phyloP scores from a whole-genome alignment of 2,113 vertebrate genomes.

The Rhegmatorhina hoffmannsi region DNA sequence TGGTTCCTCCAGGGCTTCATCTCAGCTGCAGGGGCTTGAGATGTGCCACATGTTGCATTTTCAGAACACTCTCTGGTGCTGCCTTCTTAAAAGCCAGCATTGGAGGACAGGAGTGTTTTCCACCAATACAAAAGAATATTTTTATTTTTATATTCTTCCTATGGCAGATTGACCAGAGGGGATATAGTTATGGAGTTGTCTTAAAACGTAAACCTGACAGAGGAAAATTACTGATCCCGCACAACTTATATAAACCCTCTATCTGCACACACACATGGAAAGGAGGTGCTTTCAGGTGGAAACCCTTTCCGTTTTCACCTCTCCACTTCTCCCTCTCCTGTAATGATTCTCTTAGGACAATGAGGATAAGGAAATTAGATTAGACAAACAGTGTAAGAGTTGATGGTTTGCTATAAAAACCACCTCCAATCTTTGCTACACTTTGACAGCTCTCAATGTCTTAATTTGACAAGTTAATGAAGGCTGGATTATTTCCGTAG shows the following conservation, averaged over 20 bases:
- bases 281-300: slow-evolving; percentile 32
- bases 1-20: neutral
- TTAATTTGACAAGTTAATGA: slow-evolving; percentile 44
- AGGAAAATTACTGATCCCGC: slow-evolving; percentile 38
- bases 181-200: neutral
- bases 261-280: slow-evolving; percentile 1
- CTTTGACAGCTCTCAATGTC: slow-evolving; percentile 43
- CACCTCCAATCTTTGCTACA: neutral
- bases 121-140: neutral
- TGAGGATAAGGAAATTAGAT: neutral
- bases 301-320: slow-evolving; percentile 42
- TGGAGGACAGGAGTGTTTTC: neutral
- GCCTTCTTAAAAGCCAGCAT: neutral
- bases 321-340: neutral
- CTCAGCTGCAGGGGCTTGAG: neutral
- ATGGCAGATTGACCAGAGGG: slow-evolving; percentile 5
- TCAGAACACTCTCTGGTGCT: neutral
- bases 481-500: neutral
- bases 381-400: slow-evolving; percentile 53
- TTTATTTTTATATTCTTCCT: neutral
- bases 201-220: slow-evolving; percentile 35
- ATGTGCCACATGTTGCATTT: neutral
- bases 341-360: slow-evolving; percentile 59
- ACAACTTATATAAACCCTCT: slow-evolving; percentile 38
- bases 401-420: slow-evolving; percentile 11